phyloP scores from a whole-genome alignment of 1,140 invertebrate species.

The Ridgeia piscesae region DNA sequence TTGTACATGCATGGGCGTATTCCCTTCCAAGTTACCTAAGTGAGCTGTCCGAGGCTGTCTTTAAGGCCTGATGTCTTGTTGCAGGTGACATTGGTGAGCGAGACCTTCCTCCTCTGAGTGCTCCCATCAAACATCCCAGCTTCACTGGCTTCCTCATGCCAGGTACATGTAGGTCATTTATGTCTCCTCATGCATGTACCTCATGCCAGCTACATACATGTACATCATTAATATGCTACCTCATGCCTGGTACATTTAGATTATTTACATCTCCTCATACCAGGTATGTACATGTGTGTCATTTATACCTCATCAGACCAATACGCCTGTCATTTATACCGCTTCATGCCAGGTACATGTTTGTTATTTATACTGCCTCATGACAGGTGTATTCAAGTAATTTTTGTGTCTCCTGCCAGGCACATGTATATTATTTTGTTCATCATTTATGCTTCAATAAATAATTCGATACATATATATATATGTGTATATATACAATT shows the following conservation, averaged over 20 bases:
- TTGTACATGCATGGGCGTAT: no score
- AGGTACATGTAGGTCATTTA: background rate
- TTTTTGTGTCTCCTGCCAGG: background rate
- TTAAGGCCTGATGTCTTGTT: background rate
- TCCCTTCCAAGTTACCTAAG: no score
- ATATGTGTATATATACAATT: no score
- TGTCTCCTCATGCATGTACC: background rate
- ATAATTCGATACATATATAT: no score
- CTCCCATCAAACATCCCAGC: background rate
- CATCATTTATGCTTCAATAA: background rate
- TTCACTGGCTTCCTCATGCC: constrained; percentile 3
- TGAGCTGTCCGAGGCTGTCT: background rate
- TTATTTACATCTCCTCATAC: background rate
- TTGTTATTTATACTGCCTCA: background rate
- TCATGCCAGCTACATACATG: background rate
- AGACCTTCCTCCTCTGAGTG: background rate
- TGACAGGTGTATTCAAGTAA: background rate
- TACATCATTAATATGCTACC: background rate
- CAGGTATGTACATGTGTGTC: background rate
- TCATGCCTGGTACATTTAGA: background rate
- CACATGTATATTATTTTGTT: background rate
- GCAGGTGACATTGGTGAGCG: background rate
- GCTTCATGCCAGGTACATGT: background rate
- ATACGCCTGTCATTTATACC: background rate
- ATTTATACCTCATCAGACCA: background rate